phyloP scores from a whole-genome alignment of 2,797 vertebrate genomes.

The Lepus oiostolus region DNA sequence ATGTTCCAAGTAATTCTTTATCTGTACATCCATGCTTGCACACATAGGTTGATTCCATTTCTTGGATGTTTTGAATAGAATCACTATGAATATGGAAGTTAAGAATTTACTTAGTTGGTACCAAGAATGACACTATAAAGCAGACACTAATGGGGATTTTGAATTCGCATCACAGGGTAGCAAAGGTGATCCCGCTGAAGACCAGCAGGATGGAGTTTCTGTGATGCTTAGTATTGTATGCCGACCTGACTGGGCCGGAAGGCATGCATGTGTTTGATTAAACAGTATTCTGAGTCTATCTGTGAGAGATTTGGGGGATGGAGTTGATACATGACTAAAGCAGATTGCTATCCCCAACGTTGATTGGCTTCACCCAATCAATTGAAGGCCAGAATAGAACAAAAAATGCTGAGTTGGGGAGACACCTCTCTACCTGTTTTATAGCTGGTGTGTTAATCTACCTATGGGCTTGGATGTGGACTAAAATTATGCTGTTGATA shows the following conservation, averaged over 20 bases:
- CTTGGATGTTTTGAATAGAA: no score
- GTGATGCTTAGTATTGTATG: not conserved
- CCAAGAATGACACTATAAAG: not conserved
- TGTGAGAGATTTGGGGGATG: not conserved
- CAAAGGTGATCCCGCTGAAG: not conserved
- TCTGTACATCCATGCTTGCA: no score
- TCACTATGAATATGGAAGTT: not conserved
- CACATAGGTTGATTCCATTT: no score
- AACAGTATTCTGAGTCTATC: not conserved
- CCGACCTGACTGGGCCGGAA: not conserved
- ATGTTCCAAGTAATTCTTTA: no score
- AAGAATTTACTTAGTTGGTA: not conserved
- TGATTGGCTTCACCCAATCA: not conserved
- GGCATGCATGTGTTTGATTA: not conserved
- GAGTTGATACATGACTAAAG: no score
- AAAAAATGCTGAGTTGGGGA: not conserved
- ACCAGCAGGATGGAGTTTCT: not conserved
- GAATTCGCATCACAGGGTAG: not conserved
- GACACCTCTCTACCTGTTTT: not conserved
- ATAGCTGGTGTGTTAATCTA: not conserved
- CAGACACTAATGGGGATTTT: not conserved
- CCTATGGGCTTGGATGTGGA: not conserved
- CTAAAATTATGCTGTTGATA: not conserved
- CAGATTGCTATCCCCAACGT: not conserved
- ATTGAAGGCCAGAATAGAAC: not conserved